Evolutionary conservation across 2,797 vertebrate genomes (phyloP), one percentile per base, ranked within the genome.

Genomic region (Balearica regulorum): DNA sequence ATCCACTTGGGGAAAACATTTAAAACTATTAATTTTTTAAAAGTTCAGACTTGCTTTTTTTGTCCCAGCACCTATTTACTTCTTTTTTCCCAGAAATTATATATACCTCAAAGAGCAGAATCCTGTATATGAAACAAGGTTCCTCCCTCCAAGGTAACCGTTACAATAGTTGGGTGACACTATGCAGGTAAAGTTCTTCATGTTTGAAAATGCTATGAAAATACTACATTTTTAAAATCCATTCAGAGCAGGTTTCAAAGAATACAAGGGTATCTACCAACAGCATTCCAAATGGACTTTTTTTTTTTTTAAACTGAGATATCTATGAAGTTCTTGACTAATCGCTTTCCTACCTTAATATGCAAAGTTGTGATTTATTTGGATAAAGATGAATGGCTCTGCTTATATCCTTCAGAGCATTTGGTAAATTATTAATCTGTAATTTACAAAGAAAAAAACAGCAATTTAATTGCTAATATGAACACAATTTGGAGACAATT

Each of bases 331-430:
- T 51, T 65, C 29, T 64, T 31, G 39, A 48, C 15, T 33, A 58
- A 80, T 41, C 17, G 61, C 24, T 73, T 79, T 91, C 75, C 72
- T 97, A 98, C 98, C 98, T 98, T 90, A 98, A 97, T 83, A 98
- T 94, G 68, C 96, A 97, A 43, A 98, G 94, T 13, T 98, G 91
- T 73, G 97, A 95, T 65, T 83, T 94, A 78, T 98, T 96, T 65
- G 98, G 98, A 41, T 97, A 97, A 90, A 98, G 96, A 86, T 98
- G 98, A 82, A 98, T 98, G 65, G 97, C 98, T 83, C 94, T 68
- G 72, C 96, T 97, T 89, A 98, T 88, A 89, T 98, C 98, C 70
- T 83, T 98, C 69, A 98, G 87, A 22, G 98, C 97, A 54, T 26
- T 96, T 64, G 85, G 90, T 82, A 98, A 94, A 93, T 98, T 94